Evolutionary conservation across 2,113 vertebrate genomes (phyloP), one percentile per base, ranked within the genome.

Genomic region (Acanthochromis polyacanthus): DNA sequence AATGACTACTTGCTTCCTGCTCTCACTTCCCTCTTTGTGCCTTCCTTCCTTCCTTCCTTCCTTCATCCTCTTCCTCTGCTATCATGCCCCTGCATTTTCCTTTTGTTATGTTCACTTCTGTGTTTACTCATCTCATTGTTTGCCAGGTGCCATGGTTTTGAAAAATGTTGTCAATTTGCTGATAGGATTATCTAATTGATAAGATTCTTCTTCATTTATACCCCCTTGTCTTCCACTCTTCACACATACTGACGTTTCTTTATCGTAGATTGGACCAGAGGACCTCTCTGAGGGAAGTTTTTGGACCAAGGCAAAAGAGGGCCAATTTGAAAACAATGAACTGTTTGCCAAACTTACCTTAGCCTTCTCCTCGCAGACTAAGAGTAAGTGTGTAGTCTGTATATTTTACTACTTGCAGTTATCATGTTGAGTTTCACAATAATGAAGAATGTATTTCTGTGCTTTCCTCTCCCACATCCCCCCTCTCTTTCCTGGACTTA

Each of bases 331-430:
- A 91, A 96, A 90, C 89, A 95, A 92, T 14, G 97, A 98, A 62
- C 96, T 98, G 67, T 96, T 98, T 65, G 95, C 97, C 91, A 97
- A 95, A 92, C 95, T 98, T 65, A 96, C 95, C 7, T 77, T 95
- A 74, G 46, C 95, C 71, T 98, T 98, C 91, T 96, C 96, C 78
- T 92, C 96, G 4, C 96, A 96, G 92, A 94, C 93, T 65, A 97
- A 96, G 86, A 85, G 96, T 98, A 82, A 96, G 97, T 96, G 57
- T 85, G 53, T 64, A 23, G 8, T 45, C 51, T 59, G 16, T 59
- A n/a, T 85, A 17, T 73, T 57, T 75, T 48, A 60, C 43, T 62
- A 9, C 46, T 36, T 30, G 3, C 51, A 56, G 15, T 76, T 55
- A 57, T 79, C 72, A 56, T 60, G n/a, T 86, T 57, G 32, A 46